Evolutionary conservation across 2,797 vertebrate species (phyloP), one percentile per base, ranked within the genome.

Genomic region (Zalophus californianus): DNA sequence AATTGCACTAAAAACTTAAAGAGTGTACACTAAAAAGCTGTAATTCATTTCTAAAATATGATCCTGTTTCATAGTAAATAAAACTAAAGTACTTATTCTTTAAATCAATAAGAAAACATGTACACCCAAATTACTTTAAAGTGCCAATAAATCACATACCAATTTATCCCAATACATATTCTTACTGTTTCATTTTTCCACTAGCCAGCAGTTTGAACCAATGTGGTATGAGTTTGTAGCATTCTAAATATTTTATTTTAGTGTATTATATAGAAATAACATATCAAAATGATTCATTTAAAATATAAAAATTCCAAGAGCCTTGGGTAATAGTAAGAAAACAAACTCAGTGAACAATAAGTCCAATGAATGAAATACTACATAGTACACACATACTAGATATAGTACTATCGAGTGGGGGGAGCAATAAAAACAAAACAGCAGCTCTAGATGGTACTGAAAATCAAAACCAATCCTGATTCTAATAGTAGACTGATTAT

Each of bases 31-130:
- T 98, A 94, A 93, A 95, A 98, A 92, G 52, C 15, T 94, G 97
- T 86, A 97, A 92, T 35, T 48, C 27, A 92, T 87, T 98, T 95
- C 93, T 97, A 97, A 98, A 94, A 96, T 83, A 50, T 92, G n/a
- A 95, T 89, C 35, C 88, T 70, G 86, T 35, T 97, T 91, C n/a
- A 95, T 85, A 97, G 92, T 96, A 97, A 97, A 96, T 97, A 98
- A 58, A 96, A 97, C 82, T 98, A 95, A 97, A 95, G 88, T 98
- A 97, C 75, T 96, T 98, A 85, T 21, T 41, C 20, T 41, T 96
- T 95, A 95, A 95, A 78, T n/a, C 58, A 91, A 1, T 93, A 93
- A 93, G 60, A 92, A 94, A 94, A 87, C 80, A 90, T 56, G 6
- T 86, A 88, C 16, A 41, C 38, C 84, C 80, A 91, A 90, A 50